A percentile compares a stretch with the other conserved stretches of the same genome.
phyloP scores from a whole-genome alignment of 2,888 invertebrate genomes.

The Himalopsyche kuldschensis region DNA sequence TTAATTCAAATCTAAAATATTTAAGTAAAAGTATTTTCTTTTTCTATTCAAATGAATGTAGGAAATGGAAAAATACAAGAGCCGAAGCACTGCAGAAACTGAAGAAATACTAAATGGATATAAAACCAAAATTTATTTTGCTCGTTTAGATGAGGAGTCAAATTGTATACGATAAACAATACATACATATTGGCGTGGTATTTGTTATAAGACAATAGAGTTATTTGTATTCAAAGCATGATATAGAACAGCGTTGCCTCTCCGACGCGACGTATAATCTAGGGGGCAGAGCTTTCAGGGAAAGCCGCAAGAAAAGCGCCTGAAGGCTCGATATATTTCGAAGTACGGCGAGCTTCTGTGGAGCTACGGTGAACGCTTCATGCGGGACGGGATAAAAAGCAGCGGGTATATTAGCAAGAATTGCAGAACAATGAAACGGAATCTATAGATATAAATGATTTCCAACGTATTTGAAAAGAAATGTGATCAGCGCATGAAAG shows the following conservation, averaged over 20 bases:
- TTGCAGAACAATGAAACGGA: too few species aligned
- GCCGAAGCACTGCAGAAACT: too few species aligned
- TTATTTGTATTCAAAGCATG: neutral
- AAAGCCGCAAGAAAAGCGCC: neutral
- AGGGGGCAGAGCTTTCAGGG: neutral
- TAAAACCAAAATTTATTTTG: neutral
- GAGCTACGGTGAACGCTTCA: neutral
- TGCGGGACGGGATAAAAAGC: neutral
- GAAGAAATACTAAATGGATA: neutral
- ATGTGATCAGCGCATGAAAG: too few species aligned
- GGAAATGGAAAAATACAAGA: too few species aligned
- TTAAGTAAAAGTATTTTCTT: too few species aligned
- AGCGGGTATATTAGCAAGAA: too few species aligned
- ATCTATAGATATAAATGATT: too few species aligned
- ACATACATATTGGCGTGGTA: neutral
- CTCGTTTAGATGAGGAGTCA: neutral
- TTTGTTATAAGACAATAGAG: neutral
- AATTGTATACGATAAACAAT: neutral
- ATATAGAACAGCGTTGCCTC: neutral
- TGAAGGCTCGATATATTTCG: neutral
- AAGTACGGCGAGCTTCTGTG: neutral
- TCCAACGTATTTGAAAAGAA: too few species aligned
- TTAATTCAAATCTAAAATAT: too few species aligned
- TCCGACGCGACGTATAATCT: neutral
- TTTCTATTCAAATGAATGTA: too few species aligned